Base-by-base conservation (phyloP, 2,797 vertebrate genomes). In the Monodelphis domestica region DNA sequence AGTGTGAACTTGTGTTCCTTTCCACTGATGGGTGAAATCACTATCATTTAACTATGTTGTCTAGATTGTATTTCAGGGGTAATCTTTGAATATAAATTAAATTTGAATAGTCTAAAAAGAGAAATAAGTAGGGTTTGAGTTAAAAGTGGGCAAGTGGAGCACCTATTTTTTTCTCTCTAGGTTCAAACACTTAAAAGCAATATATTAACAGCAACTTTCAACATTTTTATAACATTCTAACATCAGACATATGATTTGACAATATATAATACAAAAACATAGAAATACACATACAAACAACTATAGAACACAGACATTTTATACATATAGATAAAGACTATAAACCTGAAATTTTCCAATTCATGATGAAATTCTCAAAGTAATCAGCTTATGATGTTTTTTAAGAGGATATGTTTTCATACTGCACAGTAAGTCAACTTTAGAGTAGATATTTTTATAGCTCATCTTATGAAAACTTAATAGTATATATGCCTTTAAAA, bases 301-400 rank as follows among this genome's bases (percentile, higher is more conserved):
- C 7, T 54, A 95, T 54, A 93, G 89, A 53, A 21, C 93, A 96
- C 95, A 97, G 45, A 89, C 95, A 92, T 95, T 95, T 95, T 87
- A 96, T 89, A 95, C 63, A 90, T 54, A 91, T 95, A 45, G 38
- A 45, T 93, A 89, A 97, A 91, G 91, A 93, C 90, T 88, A 97
- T 89, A 97, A 92, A 98, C 87, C 93, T 51, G 55, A 96, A 10
- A 10, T 94, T 95, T 97, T 98, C 93, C 96, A 98, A 96, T 96
- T 96, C 93, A 93, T 93, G 89, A 93, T 50, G 89, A 93, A 97
- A 70, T 88, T 95, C 2, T 59, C 11, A 87, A 97, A 91, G 45
- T 89, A 93, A 94, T 91, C 30, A 57, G 90, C 95, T 91, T 87
- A 3, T 90, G 26, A 91, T 0, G 97, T 90, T 92, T 91, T 95